phyloP scores from a whole-genome alignment of 1,140 invertebrate species.

The Pygmarrhopalites habei region DNA sequence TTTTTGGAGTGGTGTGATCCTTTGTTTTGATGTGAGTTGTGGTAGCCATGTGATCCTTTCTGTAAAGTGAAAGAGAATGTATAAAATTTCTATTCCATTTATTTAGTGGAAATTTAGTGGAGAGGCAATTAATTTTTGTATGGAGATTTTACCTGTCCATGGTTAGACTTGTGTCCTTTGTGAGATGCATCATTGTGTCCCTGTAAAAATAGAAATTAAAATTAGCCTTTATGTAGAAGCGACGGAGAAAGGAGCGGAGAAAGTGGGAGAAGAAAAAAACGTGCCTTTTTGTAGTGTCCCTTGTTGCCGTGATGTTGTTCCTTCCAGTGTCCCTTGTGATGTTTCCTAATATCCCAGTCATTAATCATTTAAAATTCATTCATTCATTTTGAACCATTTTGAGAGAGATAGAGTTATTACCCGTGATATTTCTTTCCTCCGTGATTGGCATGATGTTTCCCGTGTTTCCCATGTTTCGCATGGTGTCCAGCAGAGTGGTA shows the following conservation, averaged over 20 bases:
- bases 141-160: too few species aligned
- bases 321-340: slow-evolving; percentile 37
- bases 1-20: slow-evolving; percentile 27
- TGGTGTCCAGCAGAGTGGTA: slow-evolving; percentile 37
- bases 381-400: not conserved
- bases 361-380: too few species aligned
- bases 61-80: too few species aligned
- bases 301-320: slow-evolving; percentile 36
- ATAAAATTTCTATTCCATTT: too few species aligned
- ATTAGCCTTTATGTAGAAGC: too few species aligned
- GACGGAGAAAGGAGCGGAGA: too few species aligned
- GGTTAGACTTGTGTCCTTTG: not conserved
- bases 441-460: slow-evolving; percentile 34
- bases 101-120: too few species aligned
- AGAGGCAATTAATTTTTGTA: not conserved
- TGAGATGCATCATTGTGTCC: not conserved
- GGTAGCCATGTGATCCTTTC: slow-evolving; percentile 22
- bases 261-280: too few species aligned
- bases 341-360: too few species aligned
- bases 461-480: slow-evolving; percentile 32
- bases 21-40: slow-evolving; percentile 19
- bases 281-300: slow-evolving; percentile 34
- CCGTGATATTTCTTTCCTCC: slow-evolving; percentile 37
- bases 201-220: not conserved
- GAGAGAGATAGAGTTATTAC: slow-evolving; percentile 18